Conservation (phyloP, 53 echinoderm and acorn worm species). For the Echinarachnius parma region DNA sequence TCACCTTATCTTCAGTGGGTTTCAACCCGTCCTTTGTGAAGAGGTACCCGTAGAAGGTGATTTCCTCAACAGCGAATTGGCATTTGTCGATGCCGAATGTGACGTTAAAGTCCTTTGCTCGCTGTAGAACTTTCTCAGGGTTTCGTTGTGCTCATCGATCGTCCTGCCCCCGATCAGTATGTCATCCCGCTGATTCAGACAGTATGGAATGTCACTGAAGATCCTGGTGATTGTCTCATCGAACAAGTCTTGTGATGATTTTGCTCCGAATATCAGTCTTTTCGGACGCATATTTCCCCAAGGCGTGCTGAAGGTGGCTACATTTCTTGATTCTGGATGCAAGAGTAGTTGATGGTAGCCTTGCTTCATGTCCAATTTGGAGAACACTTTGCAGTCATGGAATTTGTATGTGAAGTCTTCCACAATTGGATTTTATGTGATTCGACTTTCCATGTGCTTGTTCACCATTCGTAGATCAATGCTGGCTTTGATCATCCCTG, state of each 20-base stretch:
- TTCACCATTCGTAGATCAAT: slow-evolving; percentile 56
- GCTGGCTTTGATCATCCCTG: slow-evolving; percentile 45
- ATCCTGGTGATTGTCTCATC: slow-evolving; percentile 46
- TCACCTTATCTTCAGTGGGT: slow-evolving; percentile 34
- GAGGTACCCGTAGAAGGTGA: slow-evolving; percentile 13
- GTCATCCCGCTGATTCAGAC: slow-evolving; percentile 60
- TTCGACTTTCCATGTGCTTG: slow-evolving; percentile 33
- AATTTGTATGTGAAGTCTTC: slow-evolving; percentile 55
- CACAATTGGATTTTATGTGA: slow-evolving; percentile 50
- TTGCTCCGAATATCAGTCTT: slow-evolving; percentile 60
- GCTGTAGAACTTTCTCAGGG: slow-evolving; percentile 25
- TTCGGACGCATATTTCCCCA: slow-evolving; percentile 58
- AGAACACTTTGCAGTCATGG: slow-evolving; percentile 17
- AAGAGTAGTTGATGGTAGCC: slow-evolving; percentile 32
- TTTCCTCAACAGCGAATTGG: slow-evolving; percentile 19
- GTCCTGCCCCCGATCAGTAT: slow-evolving; percentile 51
- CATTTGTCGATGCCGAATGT: slow-evolving; percentile 7
- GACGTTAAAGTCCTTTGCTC: slow-evolving; percentile 31
- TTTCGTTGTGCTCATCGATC: slow-evolving; percentile 55
- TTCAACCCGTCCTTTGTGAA: slow-evolving; percentile 37
- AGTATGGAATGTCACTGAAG: slow-evolving; percentile 55
- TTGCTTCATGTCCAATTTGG: slow-evolving; percentile 34
- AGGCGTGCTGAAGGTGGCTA: slow-evolving; percentile 58
- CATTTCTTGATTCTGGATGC: slow-evolving; percentile 40
- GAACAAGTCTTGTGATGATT: slow-evolving; percentile 43